Conservation (phyloP, 2,797 vertebrate species). For the Smutsia temminckii region DNA sequence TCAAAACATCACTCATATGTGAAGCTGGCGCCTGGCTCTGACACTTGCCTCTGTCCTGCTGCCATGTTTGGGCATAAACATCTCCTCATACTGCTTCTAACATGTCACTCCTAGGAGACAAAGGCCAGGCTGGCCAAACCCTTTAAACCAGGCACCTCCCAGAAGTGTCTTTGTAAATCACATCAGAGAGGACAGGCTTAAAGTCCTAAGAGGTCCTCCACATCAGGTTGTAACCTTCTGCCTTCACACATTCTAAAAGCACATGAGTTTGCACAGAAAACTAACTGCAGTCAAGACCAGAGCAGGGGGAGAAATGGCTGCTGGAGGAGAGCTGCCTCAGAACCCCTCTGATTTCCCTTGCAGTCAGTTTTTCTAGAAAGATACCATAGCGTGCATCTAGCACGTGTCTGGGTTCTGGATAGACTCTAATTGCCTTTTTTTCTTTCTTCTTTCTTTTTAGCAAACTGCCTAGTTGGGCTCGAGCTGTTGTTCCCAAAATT, state of each 20-base stretch:
- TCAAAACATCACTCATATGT: background rate
- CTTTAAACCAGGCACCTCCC: background rate
- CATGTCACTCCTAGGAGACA: background rate
- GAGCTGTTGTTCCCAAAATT: slow-evolving; percentile 97
- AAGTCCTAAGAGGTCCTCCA: background rate
- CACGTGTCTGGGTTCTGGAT: background rate
- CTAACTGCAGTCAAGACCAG: background rate
- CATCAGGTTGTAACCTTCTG: background rate
- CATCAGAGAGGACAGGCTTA: background rate
- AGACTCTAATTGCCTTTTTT: slow-evolving; percentile 1
- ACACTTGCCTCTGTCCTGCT: background rate
- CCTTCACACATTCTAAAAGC: background rate
- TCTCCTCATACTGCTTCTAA: background rate
- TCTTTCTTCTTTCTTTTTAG: slow-evolving; percentile 84
- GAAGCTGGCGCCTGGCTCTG: background rate
- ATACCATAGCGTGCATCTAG: no score
- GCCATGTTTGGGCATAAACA: background rate
- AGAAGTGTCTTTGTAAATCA: background rate
- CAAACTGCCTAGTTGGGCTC: slow-evolving; percentile 97
- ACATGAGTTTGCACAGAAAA: background rate
- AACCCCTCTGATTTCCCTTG: background rate
- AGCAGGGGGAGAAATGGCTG: background rate
- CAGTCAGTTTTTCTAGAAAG: background rate
- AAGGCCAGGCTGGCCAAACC: background rate
- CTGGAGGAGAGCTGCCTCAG: background rate